Conservation (phyloP, 2,888 invertebrate genomes). For the Hyposoter dolosus region DNA sequence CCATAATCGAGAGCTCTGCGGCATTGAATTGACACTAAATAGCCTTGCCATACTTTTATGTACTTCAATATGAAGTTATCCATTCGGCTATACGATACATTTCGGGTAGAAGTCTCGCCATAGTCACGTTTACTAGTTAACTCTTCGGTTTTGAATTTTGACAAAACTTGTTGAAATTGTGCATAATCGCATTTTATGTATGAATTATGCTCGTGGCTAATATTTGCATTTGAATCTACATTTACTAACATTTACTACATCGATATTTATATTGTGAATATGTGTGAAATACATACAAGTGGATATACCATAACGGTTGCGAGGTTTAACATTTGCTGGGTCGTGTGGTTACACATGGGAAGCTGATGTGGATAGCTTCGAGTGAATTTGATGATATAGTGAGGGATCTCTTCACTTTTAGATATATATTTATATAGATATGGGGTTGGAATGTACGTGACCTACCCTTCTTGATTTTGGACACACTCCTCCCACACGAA, state of each 20-base stretch:
- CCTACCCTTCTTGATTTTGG: constrained; percentile 29
- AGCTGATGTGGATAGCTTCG: constrained; percentile 50
- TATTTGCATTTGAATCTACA: background rate
- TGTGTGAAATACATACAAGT: constrained; percentile 26
- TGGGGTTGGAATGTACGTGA: constrained; percentile 47
- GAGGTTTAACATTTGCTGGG: constrained; percentile 42
- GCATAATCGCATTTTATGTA: background rate
- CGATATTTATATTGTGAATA: constrained; percentile 4
- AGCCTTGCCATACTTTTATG: no score
- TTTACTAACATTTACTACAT: background rate
- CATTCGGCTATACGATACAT: background rate
- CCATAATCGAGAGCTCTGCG: background rate
- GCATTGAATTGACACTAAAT: no score
- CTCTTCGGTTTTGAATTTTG: background rate
- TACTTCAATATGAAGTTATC: no score
- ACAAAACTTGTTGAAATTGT: background rate
- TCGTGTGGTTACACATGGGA: constrained; percentile 65
- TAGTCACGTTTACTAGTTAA: background rate
- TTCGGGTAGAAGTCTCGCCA: background rate
- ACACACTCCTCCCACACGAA: background rate
- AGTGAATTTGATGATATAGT: constrained; percentile 56
- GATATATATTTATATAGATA: constrained; percentile 14
- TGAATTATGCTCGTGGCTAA: background rate
- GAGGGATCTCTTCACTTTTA: background rate
- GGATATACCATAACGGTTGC: constrained; percentile 12